phyloP scores from a whole-genome alignment of 2,113 vertebrate species.

The Etheostoma cragini region DNA sequence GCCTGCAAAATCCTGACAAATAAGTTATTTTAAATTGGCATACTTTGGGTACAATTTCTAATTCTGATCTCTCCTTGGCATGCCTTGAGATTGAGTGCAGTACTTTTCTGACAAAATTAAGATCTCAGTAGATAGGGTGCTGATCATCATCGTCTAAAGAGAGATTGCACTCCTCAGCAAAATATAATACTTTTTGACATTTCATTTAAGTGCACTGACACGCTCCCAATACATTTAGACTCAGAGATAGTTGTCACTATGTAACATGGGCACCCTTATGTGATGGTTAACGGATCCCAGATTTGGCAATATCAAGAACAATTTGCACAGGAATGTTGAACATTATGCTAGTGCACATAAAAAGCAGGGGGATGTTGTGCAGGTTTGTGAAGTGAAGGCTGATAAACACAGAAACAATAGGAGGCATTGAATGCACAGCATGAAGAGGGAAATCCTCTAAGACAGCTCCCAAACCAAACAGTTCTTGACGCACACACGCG shows the following conservation, averaged over 20 bases:
- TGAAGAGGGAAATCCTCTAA: constrained; percentile 25
- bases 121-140: constrained; percentile 1
- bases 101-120: constrained; percentile 36
- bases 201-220: constrained; percentile 56
- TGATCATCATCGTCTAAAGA: constrained; percentile 54
- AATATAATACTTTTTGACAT: constrained; percentile 60
- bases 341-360: neutral
- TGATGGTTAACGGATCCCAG: constrained; percentile 22
- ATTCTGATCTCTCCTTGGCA: neutral
- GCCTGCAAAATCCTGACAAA: too few relatives aligned
- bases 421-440: neutral
- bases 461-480: constrained; percentile 39
- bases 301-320: constrained; percentile 1
- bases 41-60: neutral
- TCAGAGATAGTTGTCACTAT: constrained; percentile 28
- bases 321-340: neutral
- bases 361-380: neutral
- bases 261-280: constrained; percentile 14
- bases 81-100: neutral
- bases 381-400: constrained; percentile 31
- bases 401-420: constrained; percentile 33
- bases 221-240: constrained; percentile 37
- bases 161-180: constrained; percentile 48
- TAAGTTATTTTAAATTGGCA: neutral
- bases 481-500: constrained; percentile 13